Evolutionary conservation across 2,797 vertebrate genomes (phyloP), one percentile per base, ranked within the genome.

Genomic region (Onychomys torridus): DNA sequence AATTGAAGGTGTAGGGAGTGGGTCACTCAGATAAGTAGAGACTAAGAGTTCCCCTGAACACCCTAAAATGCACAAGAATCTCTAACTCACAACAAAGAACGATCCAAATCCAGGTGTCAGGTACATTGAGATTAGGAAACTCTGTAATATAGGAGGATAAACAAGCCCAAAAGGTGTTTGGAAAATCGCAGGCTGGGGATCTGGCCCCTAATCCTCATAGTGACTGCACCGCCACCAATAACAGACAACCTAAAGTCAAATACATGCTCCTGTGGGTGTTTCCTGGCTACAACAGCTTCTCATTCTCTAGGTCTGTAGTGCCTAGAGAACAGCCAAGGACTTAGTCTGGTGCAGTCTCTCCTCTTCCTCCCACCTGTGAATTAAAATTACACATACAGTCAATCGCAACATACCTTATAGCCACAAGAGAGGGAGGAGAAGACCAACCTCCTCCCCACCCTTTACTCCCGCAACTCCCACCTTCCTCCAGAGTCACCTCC

Each of bases 221-320:
- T 13, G 25, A 55, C 23, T 87, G 27, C 13, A 61, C 1, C 13
- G 5, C 52, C n/a, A 55, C 76, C 40, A 83, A 87, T 8, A 89
- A 43, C 32, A 97, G 49, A 90, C 12, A 86, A 43, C 55, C 49
- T 52, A 94, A 78, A 85, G 43, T 93, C 87, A 78, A 13, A 81
- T 79, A 21, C 57, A 49, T 95, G 81, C 29, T 92, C 19, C 29
- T 89, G 23, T 37, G 78, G 19, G 25, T 81, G 27, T 85, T 34
- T 29, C 16, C 43, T 29, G 12, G 46, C 19, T 46, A n/a, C 2
- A 10, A 40, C 2, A 52, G 19, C 29, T 67, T 94, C 63, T 59
- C n/a, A 43, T 34, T 78, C 12, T 94, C 11, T 46, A 43, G 25
- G 61, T 59, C 8, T 73, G 17, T n/a, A 61, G 52, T 57, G 7